Percentiles rank a stretch among this genome's conserved stretches.
phyloP scores from a whole-genome alignment of 2,113 vertebrate genomes.

The Nibea coibor region DNA sequence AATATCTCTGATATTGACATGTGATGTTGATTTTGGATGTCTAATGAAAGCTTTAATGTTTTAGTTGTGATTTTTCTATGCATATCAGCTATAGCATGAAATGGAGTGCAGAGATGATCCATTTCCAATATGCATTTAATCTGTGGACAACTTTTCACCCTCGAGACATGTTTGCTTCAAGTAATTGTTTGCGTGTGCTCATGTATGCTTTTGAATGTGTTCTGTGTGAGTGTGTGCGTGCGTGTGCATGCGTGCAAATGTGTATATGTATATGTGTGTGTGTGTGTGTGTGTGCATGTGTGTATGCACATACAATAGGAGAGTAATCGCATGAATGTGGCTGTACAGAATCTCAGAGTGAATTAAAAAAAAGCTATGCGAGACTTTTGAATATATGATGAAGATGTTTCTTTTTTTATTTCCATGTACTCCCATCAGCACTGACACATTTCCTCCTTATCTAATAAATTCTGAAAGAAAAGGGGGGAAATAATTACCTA shows the following conservation, averaged over 20 bases:
- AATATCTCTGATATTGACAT: slow-evolving; percentile 72
- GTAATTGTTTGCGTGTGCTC: slow-evolving; percentile 55
- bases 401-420: slow-evolving; percentile 49
- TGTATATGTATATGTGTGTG: slow-evolving; percentile 45
- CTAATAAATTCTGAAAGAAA: slow-evolving; percentile 40
- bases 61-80: slow-evolving; percentile 80
- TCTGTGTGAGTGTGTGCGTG: slow-evolving; percentile 36
- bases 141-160: slow-evolving; percentile 60
- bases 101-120: slow-evolving; percentile 59
- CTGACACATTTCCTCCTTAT: slow-evolving; percentile 53
- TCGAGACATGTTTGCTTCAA: slow-evolving; percentile 51
- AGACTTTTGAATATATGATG: slow-evolving; percentile 57
- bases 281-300: slow-evolving; percentile 46
- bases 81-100: slow-evolving; percentile 80
- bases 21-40: slow-evolving; percentile 74
- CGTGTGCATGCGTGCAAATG: slow-evolving; percentile 59
- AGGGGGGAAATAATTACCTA: neutral
- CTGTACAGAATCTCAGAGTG: slow-evolving; percentile 72
- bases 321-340: slow-evolving; percentile 42
- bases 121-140: slow-evolving; percentile 78
- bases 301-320: slow-evolving; percentile 22
- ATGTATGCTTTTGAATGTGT: slow-evolving; percentile 63
- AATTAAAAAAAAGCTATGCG: slow-evolving; percentile 69
- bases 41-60: slow-evolving; percentile 77
- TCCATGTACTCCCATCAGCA: slow-evolving; percentile 63